Evolutionary conservation across 2,888 invertebrate genomes (phyloP).

Genomic region (Amorpha juglandis): DNA sequence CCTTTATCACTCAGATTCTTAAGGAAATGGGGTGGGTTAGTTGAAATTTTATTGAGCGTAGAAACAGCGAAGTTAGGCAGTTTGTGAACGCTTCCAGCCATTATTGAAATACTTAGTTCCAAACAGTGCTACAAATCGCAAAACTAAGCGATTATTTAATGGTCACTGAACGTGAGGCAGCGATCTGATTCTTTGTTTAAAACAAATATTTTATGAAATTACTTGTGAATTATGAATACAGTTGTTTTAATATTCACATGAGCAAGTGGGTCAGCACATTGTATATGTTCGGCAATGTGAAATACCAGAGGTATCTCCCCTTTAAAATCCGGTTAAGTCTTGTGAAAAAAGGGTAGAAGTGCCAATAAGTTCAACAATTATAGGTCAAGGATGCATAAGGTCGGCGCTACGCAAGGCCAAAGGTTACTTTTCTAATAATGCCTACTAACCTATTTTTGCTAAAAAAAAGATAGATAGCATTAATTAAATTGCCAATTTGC

Average conservation of each 20-base stretch:
- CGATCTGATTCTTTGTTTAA: neutral
- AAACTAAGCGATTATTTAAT: conserved; percentile 16
- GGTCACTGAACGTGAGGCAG: neutral
- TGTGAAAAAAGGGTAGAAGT: no score
- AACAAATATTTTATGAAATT: neutral
- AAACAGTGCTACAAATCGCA: neutral
- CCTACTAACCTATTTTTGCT: neutral
- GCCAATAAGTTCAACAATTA: no score
- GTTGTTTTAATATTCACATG: no score
- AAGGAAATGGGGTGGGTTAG: conserved; percentile 9
- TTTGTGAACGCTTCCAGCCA: neutral
- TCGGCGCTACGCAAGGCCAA: no score
- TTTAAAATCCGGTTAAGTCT: no score
- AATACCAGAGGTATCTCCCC: no score
- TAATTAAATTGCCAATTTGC: conserved; percentile 4
- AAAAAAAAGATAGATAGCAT: neutral
- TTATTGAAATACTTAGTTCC: conserved; percentile 19
- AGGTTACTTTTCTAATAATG: neutral
- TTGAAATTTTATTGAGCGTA: conserved; percentile 19
- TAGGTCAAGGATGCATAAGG: no score
- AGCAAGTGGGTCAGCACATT: no score
- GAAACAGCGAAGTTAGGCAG: conserved; percentile 18
- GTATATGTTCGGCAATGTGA: no score
- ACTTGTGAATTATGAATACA: no score
- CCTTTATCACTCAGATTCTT: conserved; percentile 14